Evolutionary conservation across 2,797 vertebrate genomes (phyloP), one percentile per base, ranked within the genome.

Genomic region (Gymnothorax javanicus): DNA sequence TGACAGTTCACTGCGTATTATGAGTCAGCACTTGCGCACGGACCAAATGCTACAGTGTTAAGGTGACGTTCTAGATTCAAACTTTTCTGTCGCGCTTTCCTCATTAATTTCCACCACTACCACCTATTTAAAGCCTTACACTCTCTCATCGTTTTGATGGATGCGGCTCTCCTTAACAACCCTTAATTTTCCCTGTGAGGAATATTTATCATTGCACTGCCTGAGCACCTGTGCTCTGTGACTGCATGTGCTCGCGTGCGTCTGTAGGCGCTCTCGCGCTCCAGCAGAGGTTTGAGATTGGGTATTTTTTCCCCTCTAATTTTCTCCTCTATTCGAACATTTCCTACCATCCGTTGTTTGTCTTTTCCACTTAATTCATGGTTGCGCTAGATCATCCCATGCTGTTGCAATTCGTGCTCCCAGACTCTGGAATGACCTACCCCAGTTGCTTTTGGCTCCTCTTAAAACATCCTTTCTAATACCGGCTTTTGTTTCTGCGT

Each of bases 141-240:
- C 57, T 27, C 54, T 33, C 67, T 5, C 25, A 52, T 79, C 43
- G 4, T 15, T 17, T 50, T 77, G 73, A 77, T 77, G 50, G 50
- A 43, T 6, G 27, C 2, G 13, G 75, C 71, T 87, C 82, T 87
- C 33, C 50, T 25, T 84, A 75, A 75, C 69, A 84, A 75, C 81
- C 67, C 20, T 3, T 56, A 20, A 56, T 60, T 71, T 59, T 86
- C 59, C 15, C 62, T 15, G 6, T 15, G 50, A 50, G 75, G 54
- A 79, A 54, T 62, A 43, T 79, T 62, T 4, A 15, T 13, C 13
- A 13, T 43, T 5, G 15, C 59, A 86, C 62, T 83, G 27, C 58
- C 23, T 83, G 25, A 27, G 1, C n/a, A n/a, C 33, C 52, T 9
- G 52, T 58, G 52, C 17, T 20, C 43, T 50, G 43, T 77, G 43